These are phyloP conservation scores for Drosophila ironensis DNA, from an alignment of 1,140 invertebrate genomes.

Conservation along the genomic window DNA sequence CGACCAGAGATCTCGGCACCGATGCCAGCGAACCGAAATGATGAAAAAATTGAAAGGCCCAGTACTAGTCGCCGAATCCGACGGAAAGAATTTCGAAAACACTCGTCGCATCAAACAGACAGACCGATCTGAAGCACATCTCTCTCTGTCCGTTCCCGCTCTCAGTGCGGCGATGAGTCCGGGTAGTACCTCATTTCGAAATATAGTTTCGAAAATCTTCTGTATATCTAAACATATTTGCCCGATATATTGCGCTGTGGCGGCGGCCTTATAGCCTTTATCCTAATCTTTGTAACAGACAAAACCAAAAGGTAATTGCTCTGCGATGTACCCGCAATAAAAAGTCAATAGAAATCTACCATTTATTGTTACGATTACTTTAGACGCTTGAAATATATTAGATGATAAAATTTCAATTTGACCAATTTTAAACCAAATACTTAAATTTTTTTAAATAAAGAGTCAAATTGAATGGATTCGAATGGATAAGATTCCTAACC, in stretches of 20 bases:
- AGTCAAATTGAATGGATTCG: no score
- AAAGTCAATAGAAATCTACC: no score
- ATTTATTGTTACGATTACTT: no score
- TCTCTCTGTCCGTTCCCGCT: slow-evolving; percentile 9
- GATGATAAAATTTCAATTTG: no score
- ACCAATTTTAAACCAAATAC: no score
- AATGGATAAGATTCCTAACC: no score
- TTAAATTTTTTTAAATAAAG: no score
- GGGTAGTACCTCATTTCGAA: slow-evolving; percentile 21
- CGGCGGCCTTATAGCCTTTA: slow-evolving; percentile 8
- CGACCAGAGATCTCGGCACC: slow-evolving; percentile 19
- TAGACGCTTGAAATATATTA: no score
- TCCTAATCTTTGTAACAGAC: slow-evolving; percentile 29
- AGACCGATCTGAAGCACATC: no score
- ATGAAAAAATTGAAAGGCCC: slow-evolving; percentile 48
- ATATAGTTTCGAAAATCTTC: slow-evolving; percentile 16
- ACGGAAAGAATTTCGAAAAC: slow-evolving; percentile 36
- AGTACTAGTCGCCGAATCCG: slow-evolving; percentile 22
- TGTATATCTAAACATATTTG: slow-evolving; percentile 23
- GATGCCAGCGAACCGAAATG: slow-evolving; percentile 42
- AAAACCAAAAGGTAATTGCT: background rate
- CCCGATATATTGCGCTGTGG: slow-evolving; percentile 19
- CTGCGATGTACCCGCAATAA: background rate
- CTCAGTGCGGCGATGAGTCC: no score
- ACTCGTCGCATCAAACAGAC: slow-evolving; percentile 25